These are phyloP conservation scores for Enteromius mattozi DNA, from an alignment of 2,797 vertebrate species.

Conservation along the genomic window DNA sequence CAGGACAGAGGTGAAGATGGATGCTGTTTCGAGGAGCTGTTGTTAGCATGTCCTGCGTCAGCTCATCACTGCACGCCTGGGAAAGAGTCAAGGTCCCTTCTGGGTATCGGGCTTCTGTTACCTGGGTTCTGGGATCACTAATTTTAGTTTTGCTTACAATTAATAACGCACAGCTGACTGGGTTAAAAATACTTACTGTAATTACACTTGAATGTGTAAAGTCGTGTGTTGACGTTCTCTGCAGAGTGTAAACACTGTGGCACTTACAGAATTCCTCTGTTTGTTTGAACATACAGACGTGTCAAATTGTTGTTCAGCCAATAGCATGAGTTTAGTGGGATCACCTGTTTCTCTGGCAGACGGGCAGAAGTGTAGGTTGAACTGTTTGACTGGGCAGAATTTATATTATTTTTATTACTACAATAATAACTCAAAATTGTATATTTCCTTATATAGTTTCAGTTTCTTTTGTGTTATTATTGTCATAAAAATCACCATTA, in stretches of 20 bases:
- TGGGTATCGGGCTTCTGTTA: conserved; percentile 30
- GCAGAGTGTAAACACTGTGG: neutral
- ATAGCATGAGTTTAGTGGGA: neutral
- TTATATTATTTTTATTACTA: neutral
- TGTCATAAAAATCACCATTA: neutral
- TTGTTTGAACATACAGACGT: neutral
- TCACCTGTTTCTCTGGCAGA: neutral
- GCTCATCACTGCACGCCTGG: neutral
- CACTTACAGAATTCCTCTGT: neutral
- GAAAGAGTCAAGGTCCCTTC: conserved; percentile 11
- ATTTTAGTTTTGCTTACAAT: conserved; percentile 16
- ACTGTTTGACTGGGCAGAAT: neutral
- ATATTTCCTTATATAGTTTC: neutral
- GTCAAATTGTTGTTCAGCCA: neutral
- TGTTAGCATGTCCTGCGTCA: conserved; percentile 44
- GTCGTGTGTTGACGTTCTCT: neutral
- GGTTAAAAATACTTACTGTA: conserved; percentile 2
- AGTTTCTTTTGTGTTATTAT: neutral
- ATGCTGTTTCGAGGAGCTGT: conserved; percentile 28
- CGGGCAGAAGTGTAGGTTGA: neutral
- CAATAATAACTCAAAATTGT: neutral
- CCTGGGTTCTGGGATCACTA: neutral
- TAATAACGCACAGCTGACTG: neutral
- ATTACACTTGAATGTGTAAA: neutral
- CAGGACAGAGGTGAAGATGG: conserved; percentile 34